phyloP scores from a whole-genome alignment of 2,113 vertebrate species.

The Xenus cinereus region DNA sequence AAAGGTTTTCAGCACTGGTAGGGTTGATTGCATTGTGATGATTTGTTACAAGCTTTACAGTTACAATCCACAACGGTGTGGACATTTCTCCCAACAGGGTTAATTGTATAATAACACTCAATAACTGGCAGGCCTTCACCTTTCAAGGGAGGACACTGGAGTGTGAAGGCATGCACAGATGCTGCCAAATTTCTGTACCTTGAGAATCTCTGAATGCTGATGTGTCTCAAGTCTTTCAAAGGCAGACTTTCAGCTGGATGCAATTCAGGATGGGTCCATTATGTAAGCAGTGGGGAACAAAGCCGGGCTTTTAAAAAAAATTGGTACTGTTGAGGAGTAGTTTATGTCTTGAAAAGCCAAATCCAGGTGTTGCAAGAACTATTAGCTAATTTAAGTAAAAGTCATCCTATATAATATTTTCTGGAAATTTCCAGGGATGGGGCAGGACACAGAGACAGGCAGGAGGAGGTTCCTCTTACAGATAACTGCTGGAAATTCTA shows the following conservation, averaged over 20 bases:
- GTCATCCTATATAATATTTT: not conserved
- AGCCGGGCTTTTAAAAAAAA: not conserved
- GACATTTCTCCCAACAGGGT: constrained; percentile 33
- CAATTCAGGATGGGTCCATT: not conserved
- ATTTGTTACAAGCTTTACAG: constrained; percentile 42
- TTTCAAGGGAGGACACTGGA: constrained; percentile 12
- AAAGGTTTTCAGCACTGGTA: constrained; percentile 26
- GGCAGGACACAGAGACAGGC: not conserved
- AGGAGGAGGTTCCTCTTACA: not conserved
- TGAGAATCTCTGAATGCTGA: not conserved
- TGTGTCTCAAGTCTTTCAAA: not conserved
- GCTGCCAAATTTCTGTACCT: constrained; percentile 37
- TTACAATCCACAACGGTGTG: not conserved
- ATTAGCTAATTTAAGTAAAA: not conserved
- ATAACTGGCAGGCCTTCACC: constrained; percentile 10
- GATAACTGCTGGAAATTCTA: not conserved
- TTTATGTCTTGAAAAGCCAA: not conserved
- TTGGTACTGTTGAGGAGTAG: not conserved
- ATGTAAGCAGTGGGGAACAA: not conserved
- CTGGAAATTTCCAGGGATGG: not conserved
- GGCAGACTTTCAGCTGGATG: not conserved
- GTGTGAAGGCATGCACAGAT: not conserved
- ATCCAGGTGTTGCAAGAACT: not conserved
- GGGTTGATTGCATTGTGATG: constrained; percentile 31
- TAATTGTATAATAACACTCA: constrained; percentile 21